A percentile compares a stretch with the other conserved stretches of the same genome.
Conservation (phyloP, 2,888 invertebrate genomes). For the Melinopterus prodromus region DNA sequence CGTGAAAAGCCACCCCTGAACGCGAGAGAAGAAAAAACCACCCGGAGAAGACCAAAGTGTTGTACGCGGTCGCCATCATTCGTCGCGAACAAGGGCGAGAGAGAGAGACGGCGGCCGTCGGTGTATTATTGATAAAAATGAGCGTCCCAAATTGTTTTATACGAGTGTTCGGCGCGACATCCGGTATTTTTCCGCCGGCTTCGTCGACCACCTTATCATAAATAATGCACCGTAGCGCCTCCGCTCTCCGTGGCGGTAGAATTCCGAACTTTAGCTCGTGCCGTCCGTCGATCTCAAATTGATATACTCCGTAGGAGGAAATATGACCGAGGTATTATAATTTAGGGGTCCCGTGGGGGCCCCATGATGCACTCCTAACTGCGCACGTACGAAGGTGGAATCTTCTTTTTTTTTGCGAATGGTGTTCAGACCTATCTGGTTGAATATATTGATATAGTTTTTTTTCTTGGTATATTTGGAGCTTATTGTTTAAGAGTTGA, state of each 20-base stretch:
- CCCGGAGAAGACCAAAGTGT: not conserved
- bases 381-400: not conserved
- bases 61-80: constrained; percentile 13
- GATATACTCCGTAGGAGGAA: constrained; percentile 48
- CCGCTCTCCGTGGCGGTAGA: constrained; percentile 40
- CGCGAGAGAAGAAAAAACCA: too few relatives aligned
- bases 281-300: constrained; percentile 48
- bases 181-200: constrained; percentile 42
- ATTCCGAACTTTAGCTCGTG: constrained; percentile 29
- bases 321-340: constrained; percentile 44
- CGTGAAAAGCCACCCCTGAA: constrained; percentile 29
- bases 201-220: constrained; percentile 51
- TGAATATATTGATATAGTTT: not conserved
- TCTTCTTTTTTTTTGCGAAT: not conserved
- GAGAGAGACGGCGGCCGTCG: not conserved
- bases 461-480: not conserved
- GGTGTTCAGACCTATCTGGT: not conserved
- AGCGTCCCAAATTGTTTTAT: constrained; percentile 59
- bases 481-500: too few relatives aligned
- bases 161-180: constrained; percentile 55
- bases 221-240: constrained; percentile 52
- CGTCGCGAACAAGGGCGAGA: constrained; percentile 48
- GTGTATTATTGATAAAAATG: constrained; percentile 60
- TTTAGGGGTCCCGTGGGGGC: constrained; percentile 35
- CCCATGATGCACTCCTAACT: not conserved